Evolutionary conservation across 2,797 vertebrate species (phyloP), one percentile per base, ranked within the genome.

Genomic region (Enteromius unitaeniatus): DNA sequence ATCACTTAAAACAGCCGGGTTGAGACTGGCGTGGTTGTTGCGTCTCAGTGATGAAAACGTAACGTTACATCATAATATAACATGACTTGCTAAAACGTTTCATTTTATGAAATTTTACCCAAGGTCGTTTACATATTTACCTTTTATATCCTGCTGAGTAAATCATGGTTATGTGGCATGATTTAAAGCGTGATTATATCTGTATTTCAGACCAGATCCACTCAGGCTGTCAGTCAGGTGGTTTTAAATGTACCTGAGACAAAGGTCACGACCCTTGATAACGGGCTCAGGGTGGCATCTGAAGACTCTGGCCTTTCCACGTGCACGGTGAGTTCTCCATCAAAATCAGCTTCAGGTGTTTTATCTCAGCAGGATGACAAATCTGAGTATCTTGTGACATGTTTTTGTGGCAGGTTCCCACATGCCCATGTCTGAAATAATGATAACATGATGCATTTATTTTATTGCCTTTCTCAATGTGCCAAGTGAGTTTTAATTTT

Each of bases 221-320:
- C 95, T 26, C 95, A 93, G 87, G 94, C 95, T 72, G 95, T 93
- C 47, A 84, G 93, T 0, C 95, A 96, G 69, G 94, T 99, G 60
- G 83, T 92, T n/a, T 90, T 99, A 51, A 99, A 99, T 88, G 96
- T 99, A 9, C 98, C 98, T 0, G 97, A 99, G 90, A 99, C 98
- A 0, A 96, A 96, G 64, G 95, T 98, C 23, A 98, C 96, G 1
- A 86, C 94, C 40, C 89, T 99, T 83, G 94, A 96, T 79, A 99
- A 98, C 0, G 97, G 97, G 37, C 95, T 99, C 9, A 92, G 97
- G n/a, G 97, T 99, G 62, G 96, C 97, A 0, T 99, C 98, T 17
- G 98, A 99, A 89, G 97, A 99, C 86, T 96, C 98, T 1, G 97
- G 97, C 9, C 94, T 99, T 0, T 94, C 96, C 37, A 99, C 98